phyloP scores from a whole-genome alignment of 2,888 invertebrate species.

The Linnaemya vulpina region DNA sequence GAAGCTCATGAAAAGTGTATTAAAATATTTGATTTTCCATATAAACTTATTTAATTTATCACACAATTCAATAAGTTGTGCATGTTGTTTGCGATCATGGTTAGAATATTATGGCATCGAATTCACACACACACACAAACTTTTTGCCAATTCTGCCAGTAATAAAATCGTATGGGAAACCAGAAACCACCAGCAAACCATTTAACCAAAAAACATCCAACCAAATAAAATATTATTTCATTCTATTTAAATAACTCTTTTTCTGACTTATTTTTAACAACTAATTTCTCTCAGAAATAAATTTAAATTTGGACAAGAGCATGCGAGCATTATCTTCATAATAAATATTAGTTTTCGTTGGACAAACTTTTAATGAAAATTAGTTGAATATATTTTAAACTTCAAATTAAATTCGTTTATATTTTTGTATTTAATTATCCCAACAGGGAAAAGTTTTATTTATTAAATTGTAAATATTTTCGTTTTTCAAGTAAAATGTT shows the following conservation, averaged over 20 bases:
- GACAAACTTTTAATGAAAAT: conserved; percentile 57
- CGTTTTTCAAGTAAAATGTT: neutral
- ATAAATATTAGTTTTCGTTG: conserved; percentile 11
- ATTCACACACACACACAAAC: conserved; percentile 8
- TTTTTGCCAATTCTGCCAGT: conserved; percentile 22
- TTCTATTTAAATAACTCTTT: conserved; percentile 18
- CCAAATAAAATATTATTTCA: conserved; percentile 40
- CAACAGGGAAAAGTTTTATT: conserved; percentile 5
- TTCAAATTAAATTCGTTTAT: conserved; percentile 40
- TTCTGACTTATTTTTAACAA: neutral
- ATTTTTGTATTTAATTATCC: conserved; percentile 16
- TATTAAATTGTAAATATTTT: neutral
- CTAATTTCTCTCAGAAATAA: neutral
- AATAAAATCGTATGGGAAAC: neutral
- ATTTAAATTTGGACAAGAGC: neutral
- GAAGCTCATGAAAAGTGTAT: conserved; percentile 1
- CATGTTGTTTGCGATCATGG: neutral
- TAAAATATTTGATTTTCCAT: conserved; percentile 3
- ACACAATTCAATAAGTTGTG: neutral
- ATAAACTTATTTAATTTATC: neutral
- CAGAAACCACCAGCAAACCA: neutral
- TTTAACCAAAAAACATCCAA: conserved; percentile 14
- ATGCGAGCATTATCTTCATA: neutral
- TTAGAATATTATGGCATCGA: neutral
- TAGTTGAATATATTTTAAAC: conserved; percentile 20